phyloP scores from a whole-genome alignment of 2,888 invertebrate genomes.

The Thymelicus lineola region DNA sequence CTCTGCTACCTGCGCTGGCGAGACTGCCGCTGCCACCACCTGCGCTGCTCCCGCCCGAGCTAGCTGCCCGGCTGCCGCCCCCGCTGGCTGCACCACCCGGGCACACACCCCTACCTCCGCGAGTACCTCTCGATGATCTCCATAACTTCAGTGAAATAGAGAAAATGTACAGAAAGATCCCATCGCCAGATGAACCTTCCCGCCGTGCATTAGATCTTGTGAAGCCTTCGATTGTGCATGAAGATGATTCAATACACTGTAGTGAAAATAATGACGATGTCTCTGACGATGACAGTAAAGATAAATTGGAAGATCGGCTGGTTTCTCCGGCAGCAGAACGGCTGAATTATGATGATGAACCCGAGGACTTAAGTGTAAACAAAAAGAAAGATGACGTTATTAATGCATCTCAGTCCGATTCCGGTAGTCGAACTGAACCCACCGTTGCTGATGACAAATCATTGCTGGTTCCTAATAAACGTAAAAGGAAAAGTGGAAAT shows the following conservation, averaged over 20 bases:
- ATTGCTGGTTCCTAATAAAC: slow-evolving; percentile 85
- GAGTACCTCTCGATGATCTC: slow-evolving; percentile 77
- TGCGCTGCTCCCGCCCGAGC: slow-evolving; percentile 87
- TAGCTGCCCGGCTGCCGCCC: slow-evolving; percentile 72
- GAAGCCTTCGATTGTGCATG: slow-evolving; percentile 58
- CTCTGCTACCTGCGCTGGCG: slow-evolving; percentile 88
- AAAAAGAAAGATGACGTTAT: slow-evolving; percentile 87
- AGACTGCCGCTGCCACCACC: slow-evolving; percentile 90
- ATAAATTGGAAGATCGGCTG: slow-evolving; percentile 55
- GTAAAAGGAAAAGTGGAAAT: slow-evolving; percentile 93
- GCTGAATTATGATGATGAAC: slow-evolving; percentile 83
- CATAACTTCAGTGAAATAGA: slow-evolving; percentile 83
- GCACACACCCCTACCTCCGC: slow-evolving; percentile 81
- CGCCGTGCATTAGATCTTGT: slow-evolving; percentile 70
- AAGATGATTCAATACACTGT: slow-evolving; percentile 69
- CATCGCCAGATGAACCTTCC: slow-evolving; percentile 64
- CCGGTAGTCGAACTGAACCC: slow-evolving; percentile 60
- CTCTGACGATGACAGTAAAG: slow-evolving; percentile 69
- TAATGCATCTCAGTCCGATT: slow-evolving; percentile 67
- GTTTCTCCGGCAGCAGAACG: slow-evolving; percentile 63
- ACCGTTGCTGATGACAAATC: slow-evolving; percentile 77
- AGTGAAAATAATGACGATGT: slow-evolving; percentile 72
- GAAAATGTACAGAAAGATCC: slow-evolving; percentile 80
- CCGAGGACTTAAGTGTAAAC: slow-evolving; percentile 89
- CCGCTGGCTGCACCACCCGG: slow-evolving; percentile 60